Base-by-base conservation (phyloP, 2,797 vertebrate species). In the Amblyopsis hoosieri region DNA sequence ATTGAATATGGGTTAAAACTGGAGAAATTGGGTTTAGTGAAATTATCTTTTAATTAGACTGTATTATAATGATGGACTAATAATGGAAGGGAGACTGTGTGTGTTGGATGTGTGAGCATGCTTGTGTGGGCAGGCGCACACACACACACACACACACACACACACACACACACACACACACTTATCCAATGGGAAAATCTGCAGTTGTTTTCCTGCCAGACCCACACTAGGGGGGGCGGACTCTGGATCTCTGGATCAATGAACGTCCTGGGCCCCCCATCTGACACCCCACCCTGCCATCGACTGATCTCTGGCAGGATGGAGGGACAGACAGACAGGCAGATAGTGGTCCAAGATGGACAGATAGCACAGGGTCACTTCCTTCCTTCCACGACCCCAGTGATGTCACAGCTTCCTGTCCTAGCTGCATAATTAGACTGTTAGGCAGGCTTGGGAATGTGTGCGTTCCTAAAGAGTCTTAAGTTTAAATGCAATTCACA, bases 191-290 rank as follows among this genome's bases (percentile, higher is more conserved):
- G 33, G 7, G 33, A 37, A 37, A 91, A 91, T 93, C 91, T 83
- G 45, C 66, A 67, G 70, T 61, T 52, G 61, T 75, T 76, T 86
- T 85, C 77, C 82, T 85, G 84, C 63, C 42, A 57, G 76, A 76
- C 74, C 76, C 81, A 66, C 75, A 76, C 23, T 29, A 3, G 23
- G 75, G 54, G 70, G 81, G 78, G 46, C 5, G 9, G 3, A 4
- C 46, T 2, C 15, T 88, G 87, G 85, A 89, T 90, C 84, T 72
- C 12, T 0, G 6, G 33, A 69, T 69, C 67, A 63, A 64, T 57
- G 37, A 63, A 65, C 72, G 67, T 54, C 75, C 15, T 60, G 3
- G 62, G 73, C 62, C 71, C 69, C 62, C 62, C 14, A 78, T 83
- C 84, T 71, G 71, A 12, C 46, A 48, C 29, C 57, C 67, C 71